phyloP scores from a whole-genome alignment of 1,140 invertebrate species.

The Catajapyx aquilonaris region DNA sequence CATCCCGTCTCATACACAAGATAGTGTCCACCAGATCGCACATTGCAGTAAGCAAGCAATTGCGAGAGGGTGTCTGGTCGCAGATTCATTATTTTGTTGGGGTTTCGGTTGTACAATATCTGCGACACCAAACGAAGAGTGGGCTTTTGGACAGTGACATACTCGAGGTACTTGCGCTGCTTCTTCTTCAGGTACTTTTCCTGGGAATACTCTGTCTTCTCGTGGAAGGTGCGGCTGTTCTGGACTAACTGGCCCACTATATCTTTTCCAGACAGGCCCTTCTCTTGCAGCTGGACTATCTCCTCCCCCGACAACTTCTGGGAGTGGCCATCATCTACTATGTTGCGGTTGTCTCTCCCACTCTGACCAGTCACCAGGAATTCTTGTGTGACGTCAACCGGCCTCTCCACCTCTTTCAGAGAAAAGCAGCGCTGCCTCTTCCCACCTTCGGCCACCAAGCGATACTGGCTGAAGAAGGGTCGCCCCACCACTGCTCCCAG shows the following conservation, averaged over 20 bases:
- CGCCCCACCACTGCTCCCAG: not conserved
- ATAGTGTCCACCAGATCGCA: slow-evolving; percentile 52
- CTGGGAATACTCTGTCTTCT: slow-evolving; percentile 80
- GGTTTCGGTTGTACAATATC: slow-evolving; percentile 54
- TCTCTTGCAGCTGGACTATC: slow-evolving; percentile 50
- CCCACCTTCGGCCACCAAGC: not conserved
- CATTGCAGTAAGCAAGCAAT: slow-evolving; percentile 56
- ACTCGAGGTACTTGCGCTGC: slow-evolving; percentile 71
- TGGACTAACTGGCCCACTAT: slow-evolving; percentile 70
- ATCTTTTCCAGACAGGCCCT: slow-evolving; percentile 49
- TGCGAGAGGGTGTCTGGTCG: slow-evolving; percentile 71
- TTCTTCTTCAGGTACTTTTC: slow-evolving; percentile 90
- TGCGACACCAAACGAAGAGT: slow-evolving; percentile 49
- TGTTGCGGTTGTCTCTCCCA: slow-evolving; percentile 63
- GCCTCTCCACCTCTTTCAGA: not conserved
- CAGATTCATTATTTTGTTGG: slow-evolving; percentile 52
- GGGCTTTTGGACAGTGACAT: slow-evolving; percentile 48
- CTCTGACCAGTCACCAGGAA: slow-evolving; percentile 20
- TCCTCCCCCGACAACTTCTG: slow-evolving; percentile 65
- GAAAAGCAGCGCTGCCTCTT: not conserved
- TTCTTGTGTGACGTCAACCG: slow-evolving; percentile 13
- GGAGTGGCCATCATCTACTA: slow-evolving; percentile 62
- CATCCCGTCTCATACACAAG: slow-evolving; percentile 72
- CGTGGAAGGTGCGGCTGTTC: slow-evolving; percentile 66
- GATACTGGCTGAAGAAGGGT: not conserved